Evolutionary conservation across 2,797 vertebrate genomes (phyloP).

Genomic region (Mus minutoides): DNA sequence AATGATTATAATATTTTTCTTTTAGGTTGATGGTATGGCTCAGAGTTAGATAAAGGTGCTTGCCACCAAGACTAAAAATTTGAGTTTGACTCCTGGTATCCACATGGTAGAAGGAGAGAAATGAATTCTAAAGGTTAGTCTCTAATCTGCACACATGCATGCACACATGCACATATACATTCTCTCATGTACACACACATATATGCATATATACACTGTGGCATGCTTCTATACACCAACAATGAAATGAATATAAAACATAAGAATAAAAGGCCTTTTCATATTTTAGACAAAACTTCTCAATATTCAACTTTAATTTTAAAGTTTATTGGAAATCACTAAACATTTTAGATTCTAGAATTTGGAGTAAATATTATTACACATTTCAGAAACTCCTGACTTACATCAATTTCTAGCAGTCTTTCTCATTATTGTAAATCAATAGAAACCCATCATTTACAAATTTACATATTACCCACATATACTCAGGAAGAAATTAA

Average conservation of each 20-base stretch:
- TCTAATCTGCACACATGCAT: too few relatives aligned
- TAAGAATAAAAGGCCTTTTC: constrained; percentile 4
- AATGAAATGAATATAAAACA: not conserved
- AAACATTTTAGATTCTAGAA: constrained; percentile 1
- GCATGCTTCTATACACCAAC: not conserved
- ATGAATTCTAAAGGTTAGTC: not conserved
- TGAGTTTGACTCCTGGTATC: not conserved
- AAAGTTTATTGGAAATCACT: constrained; percentile 27
- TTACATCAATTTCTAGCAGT: constrained; percentile 7
- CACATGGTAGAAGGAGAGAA: too few relatives aligned
- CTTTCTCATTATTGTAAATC: constrained; percentile 38
- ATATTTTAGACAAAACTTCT: constrained; percentile 32
- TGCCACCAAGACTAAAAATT: not conserved
- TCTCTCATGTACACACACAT: not conserved
- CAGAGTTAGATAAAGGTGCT: not conserved
- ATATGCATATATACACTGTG: not conserved
- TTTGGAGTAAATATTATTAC: constrained; percentile 51
- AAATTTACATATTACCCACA: not conserved
- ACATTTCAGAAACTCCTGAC: constrained; percentile 40
- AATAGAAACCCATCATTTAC: constrained; percentile 11
- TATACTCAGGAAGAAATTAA: not conserved
- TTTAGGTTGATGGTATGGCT: not conserved
- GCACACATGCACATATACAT: not conserved
- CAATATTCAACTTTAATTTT: constrained; percentile 13
- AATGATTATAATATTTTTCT: constrained; percentile 22